These are phyloP conservation scores for Charadrius vociferus DNA, from an alignment of 2,113 vertebrate species.

Conservation along the genomic window DNA sequence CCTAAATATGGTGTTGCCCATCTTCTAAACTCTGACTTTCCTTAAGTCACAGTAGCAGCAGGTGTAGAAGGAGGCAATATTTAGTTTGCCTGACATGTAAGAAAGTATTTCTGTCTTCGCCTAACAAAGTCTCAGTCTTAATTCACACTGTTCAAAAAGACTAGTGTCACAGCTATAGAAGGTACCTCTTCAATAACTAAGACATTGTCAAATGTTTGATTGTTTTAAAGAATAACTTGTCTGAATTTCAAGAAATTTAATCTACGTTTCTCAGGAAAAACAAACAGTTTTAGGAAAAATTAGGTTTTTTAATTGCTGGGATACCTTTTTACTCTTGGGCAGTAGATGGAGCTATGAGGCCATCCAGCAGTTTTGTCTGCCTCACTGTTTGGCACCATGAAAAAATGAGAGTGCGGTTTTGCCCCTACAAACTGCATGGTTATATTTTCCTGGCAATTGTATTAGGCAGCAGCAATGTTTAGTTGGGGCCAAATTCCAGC, in stretches of 20 bases:
- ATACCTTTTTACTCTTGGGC: not conserved
- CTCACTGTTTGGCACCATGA: not conserved
- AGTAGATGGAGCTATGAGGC: conserved; percentile 25
- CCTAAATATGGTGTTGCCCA: not conserved
- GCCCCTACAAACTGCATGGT: not conserved
- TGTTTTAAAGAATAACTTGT: not conserved
- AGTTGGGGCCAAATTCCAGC: not conserved
- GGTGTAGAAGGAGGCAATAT: not conserved
- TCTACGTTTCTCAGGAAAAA: not conserved
- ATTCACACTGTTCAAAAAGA: not conserved
- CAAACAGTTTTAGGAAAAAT: not conserved
- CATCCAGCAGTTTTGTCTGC: not conserved
- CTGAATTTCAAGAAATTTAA: not conserved
- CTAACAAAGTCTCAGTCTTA: not conserved
- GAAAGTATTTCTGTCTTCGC: not conserved
- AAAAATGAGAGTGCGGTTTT: not conserved
- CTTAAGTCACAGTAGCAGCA: not conserved
- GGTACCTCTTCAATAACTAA: not conserved
- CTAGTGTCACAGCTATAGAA: not conserved
- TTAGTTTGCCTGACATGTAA: not conserved
- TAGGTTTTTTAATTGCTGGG: not conserved
- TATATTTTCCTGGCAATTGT: not conserved
- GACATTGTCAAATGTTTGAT: not conserved
- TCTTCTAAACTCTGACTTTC: not conserved
- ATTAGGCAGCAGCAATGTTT: not conserved